Evolutionary conservation across 2,113 vertebrate genomes (phyloP).

Genomic region (Macaca nemestrina): DNA sequence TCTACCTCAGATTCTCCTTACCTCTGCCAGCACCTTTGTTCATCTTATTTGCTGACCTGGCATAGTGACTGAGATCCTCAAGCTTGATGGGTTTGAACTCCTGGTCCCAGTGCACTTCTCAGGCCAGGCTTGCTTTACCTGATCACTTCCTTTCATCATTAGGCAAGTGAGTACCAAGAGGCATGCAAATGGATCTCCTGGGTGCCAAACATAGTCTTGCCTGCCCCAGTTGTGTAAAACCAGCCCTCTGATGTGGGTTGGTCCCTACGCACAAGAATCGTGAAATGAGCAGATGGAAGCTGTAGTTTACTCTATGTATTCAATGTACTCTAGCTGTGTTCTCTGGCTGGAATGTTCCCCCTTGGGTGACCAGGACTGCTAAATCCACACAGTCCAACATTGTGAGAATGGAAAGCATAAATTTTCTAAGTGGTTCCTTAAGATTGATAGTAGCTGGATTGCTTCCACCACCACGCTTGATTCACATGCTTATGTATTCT

Average conservation of each 20-base stretch:
- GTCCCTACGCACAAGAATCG: background rate
- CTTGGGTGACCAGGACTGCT: background rate
- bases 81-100: background rate
- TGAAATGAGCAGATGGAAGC: background rate
- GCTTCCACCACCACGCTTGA: background rate
- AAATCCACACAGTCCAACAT: background rate
- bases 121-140: background rate
- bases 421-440: background rate
- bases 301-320: background rate
- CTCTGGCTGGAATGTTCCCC: background rate
- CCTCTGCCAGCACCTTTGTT: background rate
- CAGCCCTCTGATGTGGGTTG: background rate
- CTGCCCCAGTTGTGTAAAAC: background rate
- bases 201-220: background rate
- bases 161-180: background rate
- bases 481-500: background rate
- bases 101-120: background rate
- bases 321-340: background rate
- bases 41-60: background rate
- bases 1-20: background rate
- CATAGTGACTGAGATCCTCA: background rate
- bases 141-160: background rate
- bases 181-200: background rate
- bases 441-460: background rate
- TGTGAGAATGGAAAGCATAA: background rate